These are phyloP conservation scores for Theristicus caerulescens DNA, from an alignment of 2,113 vertebrate genomes.

Conservation along the genomic window DNA sequence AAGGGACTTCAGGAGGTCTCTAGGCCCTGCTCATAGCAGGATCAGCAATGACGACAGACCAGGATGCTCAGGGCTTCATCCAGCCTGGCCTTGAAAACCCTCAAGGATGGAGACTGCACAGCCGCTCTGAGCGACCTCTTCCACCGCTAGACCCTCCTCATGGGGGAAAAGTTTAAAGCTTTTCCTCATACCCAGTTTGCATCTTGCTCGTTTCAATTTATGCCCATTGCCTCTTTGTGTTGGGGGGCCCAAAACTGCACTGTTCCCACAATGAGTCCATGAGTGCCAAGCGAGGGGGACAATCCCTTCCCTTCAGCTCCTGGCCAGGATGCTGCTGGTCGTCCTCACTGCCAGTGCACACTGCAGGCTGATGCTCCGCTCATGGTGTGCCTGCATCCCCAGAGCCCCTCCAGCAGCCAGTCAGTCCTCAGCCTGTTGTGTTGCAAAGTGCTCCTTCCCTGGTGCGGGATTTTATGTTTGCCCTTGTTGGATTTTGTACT, in stretches of 20 bases:
- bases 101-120: not conserved
- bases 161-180: not conserved
- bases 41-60: not conserved
- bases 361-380: not conserved
- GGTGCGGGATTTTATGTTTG: not conserved
- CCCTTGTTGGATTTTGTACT: not conserved
- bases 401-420: not conserved
- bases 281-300: not conserved
- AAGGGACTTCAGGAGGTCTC: not conserved
- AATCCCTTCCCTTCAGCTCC: not conserved
- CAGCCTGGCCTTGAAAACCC: not conserved
- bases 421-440: fast-evolving
- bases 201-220: not conserved
- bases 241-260: fast-evolving
- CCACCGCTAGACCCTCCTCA: fast-evolving
- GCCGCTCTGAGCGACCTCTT: not conserved
- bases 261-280: fast-evolving
- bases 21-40: not conserved
- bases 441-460: not conserved
- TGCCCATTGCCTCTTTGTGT: fast-evolving
- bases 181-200: not conserved
- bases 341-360: not conserved
- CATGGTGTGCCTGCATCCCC: fast-evolving
- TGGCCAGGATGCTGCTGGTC: not conserved
- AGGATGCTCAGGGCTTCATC: not conserved